Base-by-base conservation (phyloP, 2,888 invertebrate species). In the Drosophila testacea region DNA sequence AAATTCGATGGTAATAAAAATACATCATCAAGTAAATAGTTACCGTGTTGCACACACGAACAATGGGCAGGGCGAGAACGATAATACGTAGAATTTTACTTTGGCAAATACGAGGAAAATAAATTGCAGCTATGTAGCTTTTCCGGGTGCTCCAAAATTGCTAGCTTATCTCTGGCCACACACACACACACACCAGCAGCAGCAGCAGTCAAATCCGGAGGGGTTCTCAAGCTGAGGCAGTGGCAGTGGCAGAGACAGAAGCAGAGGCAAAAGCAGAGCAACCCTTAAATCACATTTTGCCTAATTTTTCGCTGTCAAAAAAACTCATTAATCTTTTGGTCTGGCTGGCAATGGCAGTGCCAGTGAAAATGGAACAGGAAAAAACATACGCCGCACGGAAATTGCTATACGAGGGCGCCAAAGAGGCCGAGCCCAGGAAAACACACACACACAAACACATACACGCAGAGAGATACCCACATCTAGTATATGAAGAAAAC, bases 251-350 rank as follows among this genome's bases (percentile, higher is more conserved):
- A 39, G 27, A 22, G 50, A 41, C 46, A 63, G 54, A 42, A 44
- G 22, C 7, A 42, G 47, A 28, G 52, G 28, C 38, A 38, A 34
- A 50, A 47, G 36, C 50, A 38, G 63, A 82, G 71, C 85, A 85
- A 85, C 89, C 85, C 85, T 85, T 89, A 89, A 85, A 85, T 85
- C 85, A 85, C 89, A 85, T 85, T 85, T 85, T 89, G 90, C 89
- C 91, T 91, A 90, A 90, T 90, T 90, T 90, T 90, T 90, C 90
- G 90, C 86, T 91, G 91, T 90, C 90, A 91, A 88, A 90, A 84
- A 90, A 91, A 80, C 79, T 90, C 91, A 90, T 90, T 91, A 90
- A 90, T 90, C 91, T 90, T 91, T 76, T 69, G 65, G 68, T 64
- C 75, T 82, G 82, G 72, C 79, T 82, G 82, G 86, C 88, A 82